phyloP scores from a whole-genome alignment of 1,140 invertebrate species.

The Teleopsis dalmanni region DNA sequence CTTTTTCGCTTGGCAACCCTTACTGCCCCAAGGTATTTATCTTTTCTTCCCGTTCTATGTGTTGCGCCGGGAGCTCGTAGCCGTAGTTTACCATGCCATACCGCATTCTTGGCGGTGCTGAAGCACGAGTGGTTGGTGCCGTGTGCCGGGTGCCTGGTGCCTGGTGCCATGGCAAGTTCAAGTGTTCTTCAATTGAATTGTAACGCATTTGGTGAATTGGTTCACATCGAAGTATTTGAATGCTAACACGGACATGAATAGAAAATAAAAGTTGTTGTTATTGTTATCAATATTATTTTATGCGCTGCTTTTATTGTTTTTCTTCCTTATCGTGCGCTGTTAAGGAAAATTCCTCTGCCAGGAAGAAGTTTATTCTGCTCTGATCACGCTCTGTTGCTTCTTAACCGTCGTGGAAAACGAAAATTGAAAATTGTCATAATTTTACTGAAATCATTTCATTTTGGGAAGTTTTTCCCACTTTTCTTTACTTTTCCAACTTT shows the following conservation, averaged over 20 bases:
- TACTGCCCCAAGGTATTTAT: too few relatives aligned
- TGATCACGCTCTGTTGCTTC: not conserved
- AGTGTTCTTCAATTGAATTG: slow-evolving; percentile 2
- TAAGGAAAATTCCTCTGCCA: not conserved
- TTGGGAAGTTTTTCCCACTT: too few relatives aligned
- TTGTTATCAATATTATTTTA: not conserved
- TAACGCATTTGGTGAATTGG: slow-evolving; percentile 9
- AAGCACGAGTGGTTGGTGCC: too few relatives aligned
- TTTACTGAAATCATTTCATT: too few relatives aligned
- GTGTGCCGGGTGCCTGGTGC: too few relatives aligned
- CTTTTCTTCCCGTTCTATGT: too few relatives aligned
- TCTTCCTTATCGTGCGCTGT: not conserved
- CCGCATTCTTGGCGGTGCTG: too few relatives aligned
- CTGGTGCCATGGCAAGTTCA: not conserved
- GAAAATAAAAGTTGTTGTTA: not conserved
- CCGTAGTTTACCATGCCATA: too few relatives aligned
- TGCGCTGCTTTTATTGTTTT: not conserved
- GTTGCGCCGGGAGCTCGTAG: too few relatives aligned
- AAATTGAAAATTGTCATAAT: too few relatives aligned
- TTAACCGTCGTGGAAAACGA: not conserved
- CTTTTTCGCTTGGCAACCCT: too few relatives aligned
- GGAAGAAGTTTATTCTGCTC: not conserved
- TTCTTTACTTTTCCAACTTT: too few relatives aligned
- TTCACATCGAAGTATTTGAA: slow-evolving; percentile 10
- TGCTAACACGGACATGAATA: slow-evolving; percentile 5